Percentiles rank a stretch among this genome's conserved stretches.
phyloP scores from a whole-genome alignment of 2,113 vertebrate species.

The Pao palembangensis region DNA sequence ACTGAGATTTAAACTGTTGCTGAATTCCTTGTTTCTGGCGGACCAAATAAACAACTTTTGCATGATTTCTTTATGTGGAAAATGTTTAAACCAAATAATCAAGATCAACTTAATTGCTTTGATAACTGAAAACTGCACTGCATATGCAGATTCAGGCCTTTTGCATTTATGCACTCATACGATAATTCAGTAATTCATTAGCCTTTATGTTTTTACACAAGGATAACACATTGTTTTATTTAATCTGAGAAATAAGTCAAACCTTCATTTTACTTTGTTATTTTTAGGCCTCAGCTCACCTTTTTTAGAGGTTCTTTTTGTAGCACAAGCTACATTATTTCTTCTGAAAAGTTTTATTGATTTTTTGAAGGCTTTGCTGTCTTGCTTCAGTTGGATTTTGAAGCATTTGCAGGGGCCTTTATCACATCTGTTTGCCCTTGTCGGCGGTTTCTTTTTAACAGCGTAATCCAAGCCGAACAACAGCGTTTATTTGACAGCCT shows the following conservation, averaged over 20 bases:
- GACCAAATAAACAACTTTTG: background rate
- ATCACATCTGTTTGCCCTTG: background rate
- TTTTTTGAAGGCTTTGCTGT: slow-evolving; percentile 21
- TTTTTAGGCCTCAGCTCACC: slow-evolving; percentile 17
- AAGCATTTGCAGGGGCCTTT: slow-evolving; percentile 5
- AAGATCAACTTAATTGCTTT: background rate
- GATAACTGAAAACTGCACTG: background rate
- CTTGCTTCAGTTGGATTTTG: slow-evolving; percentile 7
- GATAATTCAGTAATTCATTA: no score
- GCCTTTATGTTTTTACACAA: no score
- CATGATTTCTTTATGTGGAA: background rate
- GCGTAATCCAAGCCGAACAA: background rate
- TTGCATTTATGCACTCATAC: background rate
- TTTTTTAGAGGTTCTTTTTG: slow-evolving; percentile 12
- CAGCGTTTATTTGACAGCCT: background rate
- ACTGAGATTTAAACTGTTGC: background rate
- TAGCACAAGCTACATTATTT: background rate
- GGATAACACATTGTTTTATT: no score
- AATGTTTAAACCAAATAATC: background rate
- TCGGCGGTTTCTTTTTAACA: slow-evolving; percentile 3
- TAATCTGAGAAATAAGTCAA: slow-evolving; percentile 2
- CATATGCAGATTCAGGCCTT: slow-evolving; percentile 1
- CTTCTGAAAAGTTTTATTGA: slow-evolving; percentile 17
- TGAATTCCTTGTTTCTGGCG: background rate
- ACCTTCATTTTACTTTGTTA: slow-evolving; percentile 26